phyloP scores from a whole-genome alignment of 2,797 vertebrate species.

The Gymnothorax javanicus region DNA sequence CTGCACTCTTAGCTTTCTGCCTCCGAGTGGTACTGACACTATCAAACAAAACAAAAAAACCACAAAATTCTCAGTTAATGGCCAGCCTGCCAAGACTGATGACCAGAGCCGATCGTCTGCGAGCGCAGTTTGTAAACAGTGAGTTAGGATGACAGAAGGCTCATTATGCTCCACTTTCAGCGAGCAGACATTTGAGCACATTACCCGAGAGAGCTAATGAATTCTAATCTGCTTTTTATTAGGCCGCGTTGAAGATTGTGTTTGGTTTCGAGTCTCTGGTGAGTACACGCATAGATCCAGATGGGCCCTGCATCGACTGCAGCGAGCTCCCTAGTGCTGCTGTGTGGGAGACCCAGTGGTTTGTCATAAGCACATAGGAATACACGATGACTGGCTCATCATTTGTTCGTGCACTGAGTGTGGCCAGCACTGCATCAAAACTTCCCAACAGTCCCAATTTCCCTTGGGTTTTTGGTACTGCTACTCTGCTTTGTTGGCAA shows the following conservation, averaged over 20 bases:
- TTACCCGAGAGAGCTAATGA: constrained; percentile 32
- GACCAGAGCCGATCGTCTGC: background rate
- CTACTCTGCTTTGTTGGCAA: background rate
- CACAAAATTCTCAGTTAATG: constrained; percentile 15
- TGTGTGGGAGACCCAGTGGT: background rate
- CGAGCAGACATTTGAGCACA: constrained; percentile 23
- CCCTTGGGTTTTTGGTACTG: background rate
- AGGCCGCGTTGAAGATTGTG: background rate
- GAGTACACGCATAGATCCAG: background rate
- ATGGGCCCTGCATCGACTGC: background rate
- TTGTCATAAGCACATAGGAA: background rate
- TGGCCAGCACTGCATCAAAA: background rate
- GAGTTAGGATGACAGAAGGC: constrained; percentile 18
- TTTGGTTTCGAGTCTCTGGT: background rate
- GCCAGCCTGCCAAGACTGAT: background rate
- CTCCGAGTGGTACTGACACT: constrained; percentile 14
- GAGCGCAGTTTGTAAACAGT: background rate
- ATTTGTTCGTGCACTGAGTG: background rate
- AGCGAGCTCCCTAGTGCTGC: background rate
- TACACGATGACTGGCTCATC: background rate
- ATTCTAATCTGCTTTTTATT: constrained; percentile 34
- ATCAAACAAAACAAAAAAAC: background rate
- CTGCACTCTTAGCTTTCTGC: constrained; percentile 1
- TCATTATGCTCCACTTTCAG: constrained; percentile 22
- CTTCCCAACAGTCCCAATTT: background rate